Base-by-base conservation (phyloP, 2,797 vertebrate genomes). In the Pseudochromis fuscus region DNA sequence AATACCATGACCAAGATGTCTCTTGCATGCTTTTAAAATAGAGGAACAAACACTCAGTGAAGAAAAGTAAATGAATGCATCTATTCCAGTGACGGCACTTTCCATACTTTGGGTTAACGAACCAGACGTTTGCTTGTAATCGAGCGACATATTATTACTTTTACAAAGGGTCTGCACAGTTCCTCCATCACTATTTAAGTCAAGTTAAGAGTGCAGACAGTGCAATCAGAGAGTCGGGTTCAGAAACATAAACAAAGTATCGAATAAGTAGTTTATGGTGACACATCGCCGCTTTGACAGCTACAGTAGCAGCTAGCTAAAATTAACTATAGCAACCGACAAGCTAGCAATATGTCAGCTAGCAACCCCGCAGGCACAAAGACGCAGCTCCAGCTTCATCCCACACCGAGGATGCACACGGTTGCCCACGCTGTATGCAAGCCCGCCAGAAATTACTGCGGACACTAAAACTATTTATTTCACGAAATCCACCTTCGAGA, bases 301-400 rank as follows among this genome's bases (percentile, higher is more conserved):
- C 65, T 76, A 35, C 73, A 51, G 66, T 4, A 11, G 52, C 68
- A 72, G 61, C 48, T 66, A 59, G 71, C 68, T 67, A 67, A 59
- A 72, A 56, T 60, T 72, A 65, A 74, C 79, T 76, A 42, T 75
- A 75, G 79, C 81, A 68, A 59, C 67, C 76, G 2, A 67, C 59
- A 8, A 67, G 71, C 81, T 82, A 89, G 71, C 84, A 71, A 31
- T 63, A 71, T 80, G 83, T 84, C 84, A 85, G 82, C 82, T 86
- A 89, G 79, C 83, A 88, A 67, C 76, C 80, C 82, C 85, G 79
- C 85, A 88, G 82, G 75, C 88, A 89, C 85, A 89, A 85, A 88
- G 75, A 88, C 87, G 83, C 85, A 82, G 85, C 74, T 61, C 12
- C 67, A 46, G 76, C 77, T 71, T 27, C 42, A 46, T 1, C 68